Percentiles rank a stretch among this genome's conserved stretches.
phyloP scores from a whole-genome alignment of 2,888 invertebrate species.

The Eupeodes luniger region DNA sequence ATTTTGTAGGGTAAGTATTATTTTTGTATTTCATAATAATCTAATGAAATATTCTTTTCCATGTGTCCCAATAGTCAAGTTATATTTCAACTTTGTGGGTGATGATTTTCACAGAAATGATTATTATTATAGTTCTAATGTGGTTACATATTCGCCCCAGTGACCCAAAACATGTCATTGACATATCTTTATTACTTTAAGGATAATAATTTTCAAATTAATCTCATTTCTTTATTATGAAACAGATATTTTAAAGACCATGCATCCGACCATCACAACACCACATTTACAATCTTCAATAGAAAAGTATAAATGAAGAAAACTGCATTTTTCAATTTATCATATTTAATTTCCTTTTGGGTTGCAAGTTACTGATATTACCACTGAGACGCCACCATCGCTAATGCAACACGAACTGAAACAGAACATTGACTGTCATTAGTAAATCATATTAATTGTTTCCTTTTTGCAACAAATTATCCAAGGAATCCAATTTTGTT shows the following conservation, averaged over 20 bases:
- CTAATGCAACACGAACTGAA: slow-evolving; percentile 2
- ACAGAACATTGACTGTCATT: slow-evolving; percentile 39
- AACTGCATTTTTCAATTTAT: slow-evolving; percentile 30
- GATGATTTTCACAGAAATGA: neutral
- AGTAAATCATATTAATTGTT: slow-evolving; percentile 70
- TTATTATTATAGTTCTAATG: slow-evolving; percentile 11
- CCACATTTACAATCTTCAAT: neutral
- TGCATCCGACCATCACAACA: neutral
- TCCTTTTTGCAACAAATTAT: slow-evolving; percentile 27
- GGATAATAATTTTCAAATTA: slow-evolving; percentile 45
- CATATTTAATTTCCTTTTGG: neutral
- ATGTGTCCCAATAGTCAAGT: neutral
- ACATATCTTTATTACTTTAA: neutral
- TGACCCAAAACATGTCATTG: neutral
- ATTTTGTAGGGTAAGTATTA: no score
- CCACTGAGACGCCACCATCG: neutral
- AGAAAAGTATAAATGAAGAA: neutral
- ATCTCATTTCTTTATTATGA: slow-evolving; percentile 31
- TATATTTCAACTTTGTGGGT: neutral
- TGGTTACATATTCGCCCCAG: slow-evolving; percentile 45
- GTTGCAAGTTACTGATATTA: neutral
- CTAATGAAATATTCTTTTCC: neutral
- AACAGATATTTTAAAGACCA: neutral
- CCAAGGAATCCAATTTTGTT: slow-evolving; percentile 1
- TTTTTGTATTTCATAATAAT: neutral